Evolutionary conservation across 2,888 invertebrate species (phyloP).

Genomic region (Chromoteleia sp.): DNA sequence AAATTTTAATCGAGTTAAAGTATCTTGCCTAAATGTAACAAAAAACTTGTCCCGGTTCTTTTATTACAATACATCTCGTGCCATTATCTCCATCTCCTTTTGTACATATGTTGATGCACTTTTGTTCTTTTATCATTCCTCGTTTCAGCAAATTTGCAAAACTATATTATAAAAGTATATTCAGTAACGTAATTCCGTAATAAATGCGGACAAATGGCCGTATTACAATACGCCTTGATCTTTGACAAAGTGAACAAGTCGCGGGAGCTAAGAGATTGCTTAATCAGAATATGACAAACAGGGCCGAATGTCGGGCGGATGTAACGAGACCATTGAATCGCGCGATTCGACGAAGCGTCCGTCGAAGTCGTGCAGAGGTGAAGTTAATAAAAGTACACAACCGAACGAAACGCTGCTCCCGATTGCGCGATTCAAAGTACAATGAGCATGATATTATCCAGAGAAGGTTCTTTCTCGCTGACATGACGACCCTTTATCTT

Average conservation of each 20-base stretch:
- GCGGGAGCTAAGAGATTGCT: too few species aligned
- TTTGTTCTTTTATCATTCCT: constrained; percentile 2
- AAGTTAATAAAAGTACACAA: too few species aligned
- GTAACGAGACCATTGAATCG: too few species aligned
- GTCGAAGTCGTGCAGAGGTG: too few species aligned
- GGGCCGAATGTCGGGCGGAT: too few species aligned
- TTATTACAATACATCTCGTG: constrained; percentile 24
- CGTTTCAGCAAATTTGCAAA: background rate
- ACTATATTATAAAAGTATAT: too few species aligned
- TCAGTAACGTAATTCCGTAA: too few species aligned
- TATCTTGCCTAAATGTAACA: constrained; percentile 45
- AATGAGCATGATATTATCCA: constrained; percentile 10
- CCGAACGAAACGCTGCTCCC: background rate
- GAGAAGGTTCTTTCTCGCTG: constrained; percentile 24
- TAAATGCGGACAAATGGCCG: too few species aligned
- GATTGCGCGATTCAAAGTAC: background rate
- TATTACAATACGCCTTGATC: too few species aligned
- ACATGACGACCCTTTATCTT: constrained; percentile 30
- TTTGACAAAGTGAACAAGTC: too few species aligned
- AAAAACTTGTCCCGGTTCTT: constrained; percentile 40
- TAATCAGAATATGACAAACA: too few species aligned
- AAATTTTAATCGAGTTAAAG: constrained; percentile 61
- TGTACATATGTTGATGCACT: constrained; percentile 13
- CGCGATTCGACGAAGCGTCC: too few species aligned
- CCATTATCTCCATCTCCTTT: constrained; percentile 9